Conservation (phyloP, 37 sponge, comb jelly and placozoan genomes). For the Axinella damicornis region DNA sequence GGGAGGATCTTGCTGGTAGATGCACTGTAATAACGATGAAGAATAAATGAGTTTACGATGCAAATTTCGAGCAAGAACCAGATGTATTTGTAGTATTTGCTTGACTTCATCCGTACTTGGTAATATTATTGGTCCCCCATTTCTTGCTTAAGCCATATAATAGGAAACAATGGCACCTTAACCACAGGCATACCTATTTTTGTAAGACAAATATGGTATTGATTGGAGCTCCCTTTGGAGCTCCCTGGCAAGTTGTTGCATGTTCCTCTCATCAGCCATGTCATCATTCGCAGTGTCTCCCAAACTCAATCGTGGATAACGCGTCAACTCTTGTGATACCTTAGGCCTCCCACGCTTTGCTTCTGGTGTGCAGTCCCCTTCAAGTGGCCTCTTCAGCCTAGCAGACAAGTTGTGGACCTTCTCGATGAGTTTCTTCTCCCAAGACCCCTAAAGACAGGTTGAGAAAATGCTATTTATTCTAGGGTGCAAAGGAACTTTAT, state of each 20-base stretch:
- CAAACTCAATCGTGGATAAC: slow-evolving; percentile 31
- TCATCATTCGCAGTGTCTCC: slow-evolving; percentile 8
- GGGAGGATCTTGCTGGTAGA: background rate
- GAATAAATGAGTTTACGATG: slow-evolving; percentile 4
- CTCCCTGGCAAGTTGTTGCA: background rate
- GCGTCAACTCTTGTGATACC: background rate
- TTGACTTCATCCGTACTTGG: slow-evolving; percentile 9
- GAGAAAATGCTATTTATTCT: too few relatives aligned
- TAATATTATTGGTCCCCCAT: slow-evolving; percentile 23
- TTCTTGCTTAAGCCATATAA: too few relatives aligned
- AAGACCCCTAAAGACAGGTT: slow-evolving; percentile 48
- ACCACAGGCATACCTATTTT: too few relatives aligned
- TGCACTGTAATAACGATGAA: background rate
- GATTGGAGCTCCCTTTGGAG: slow-evolving; percentile 20
- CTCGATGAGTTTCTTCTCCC: slow-evolving; percentile 48
- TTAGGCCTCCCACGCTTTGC: slow-evolving; percentile 31
- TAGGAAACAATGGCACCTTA: too few relatives aligned
- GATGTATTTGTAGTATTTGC: slow-evolving; percentile 16
- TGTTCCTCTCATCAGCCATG: background rate
- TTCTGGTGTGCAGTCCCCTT: slow-evolving; percentile 6
- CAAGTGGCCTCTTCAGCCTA: slow-evolving; percentile 9
- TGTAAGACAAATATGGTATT: too few relatives aligned
- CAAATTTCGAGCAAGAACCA: background rate
- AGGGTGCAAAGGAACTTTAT: too few relatives aligned
- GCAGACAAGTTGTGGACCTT: slow-evolving; percentile 30